These are phyloP conservation scores for Rhinogobio ventralis DNA, from an alignment of 2,797 vertebrate genomes.

Conservation along the genomic window DNA sequence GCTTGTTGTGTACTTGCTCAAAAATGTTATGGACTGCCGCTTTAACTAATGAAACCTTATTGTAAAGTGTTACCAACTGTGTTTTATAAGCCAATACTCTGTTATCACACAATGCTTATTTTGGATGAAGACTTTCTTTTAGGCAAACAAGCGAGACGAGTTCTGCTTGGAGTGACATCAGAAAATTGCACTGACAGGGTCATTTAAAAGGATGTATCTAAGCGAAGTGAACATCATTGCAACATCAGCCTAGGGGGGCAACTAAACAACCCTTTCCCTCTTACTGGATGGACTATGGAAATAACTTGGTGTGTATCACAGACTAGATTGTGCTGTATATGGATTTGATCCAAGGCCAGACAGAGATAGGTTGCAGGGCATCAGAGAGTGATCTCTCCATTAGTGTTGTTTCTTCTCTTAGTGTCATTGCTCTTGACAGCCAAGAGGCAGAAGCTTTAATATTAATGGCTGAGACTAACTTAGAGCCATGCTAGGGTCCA, in stretches of 20 bases:
- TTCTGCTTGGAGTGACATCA: slow-evolving; percentile 7
- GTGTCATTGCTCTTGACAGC: slow-evolving; percentile 38
- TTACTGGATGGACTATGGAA: not conserved
- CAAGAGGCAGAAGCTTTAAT: slow-evolving; percentile 29
- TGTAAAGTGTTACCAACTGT: too few species aligned
- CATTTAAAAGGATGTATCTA: slow-evolving; percentile 20
- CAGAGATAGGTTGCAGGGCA: slow-evolving; percentile 20
- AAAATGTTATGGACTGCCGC: too few species aligned
- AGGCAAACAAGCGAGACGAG: not conserved
- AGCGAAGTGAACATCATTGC: not conserved
- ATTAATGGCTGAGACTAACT: slow-evolving; percentile 39
- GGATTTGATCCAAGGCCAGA: slow-evolving; percentile 6
- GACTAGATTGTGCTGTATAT: not conserved
- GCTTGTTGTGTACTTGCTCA: too few species aligned
- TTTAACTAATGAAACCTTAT: too few species aligned
- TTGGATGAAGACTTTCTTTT: not conserved
- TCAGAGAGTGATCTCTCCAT: slow-evolving; percentile 12
- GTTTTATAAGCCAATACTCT: not conserved
- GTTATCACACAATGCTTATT: not conserved
- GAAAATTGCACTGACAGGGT: slow-evolving; percentile 15
- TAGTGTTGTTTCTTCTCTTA: slow-evolving; percentile 22
- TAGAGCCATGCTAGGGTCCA: not conserved
- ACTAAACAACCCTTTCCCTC: not conserved
- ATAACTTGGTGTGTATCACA: not conserved
- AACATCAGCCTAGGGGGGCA: not conserved